These are phyloP conservation scores for Melanocharis versteri DNA, from an alignment of 2,113 vertebrate species.

Conservation along the genomic window DNA sequence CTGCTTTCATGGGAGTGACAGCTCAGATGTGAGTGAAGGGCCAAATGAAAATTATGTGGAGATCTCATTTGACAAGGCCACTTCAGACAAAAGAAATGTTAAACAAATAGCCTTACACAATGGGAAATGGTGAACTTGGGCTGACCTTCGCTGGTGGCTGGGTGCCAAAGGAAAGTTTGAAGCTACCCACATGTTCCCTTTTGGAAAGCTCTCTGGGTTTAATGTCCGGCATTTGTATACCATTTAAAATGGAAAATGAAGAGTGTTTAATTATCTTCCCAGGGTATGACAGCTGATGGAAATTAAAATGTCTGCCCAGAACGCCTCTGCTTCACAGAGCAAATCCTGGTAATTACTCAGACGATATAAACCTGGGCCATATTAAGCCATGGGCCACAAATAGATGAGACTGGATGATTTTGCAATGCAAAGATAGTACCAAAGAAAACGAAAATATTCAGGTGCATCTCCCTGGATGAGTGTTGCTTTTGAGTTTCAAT, in stretches of 20 bases:
- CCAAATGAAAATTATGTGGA: constrained; percentile 47
- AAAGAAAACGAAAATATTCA: neutral
- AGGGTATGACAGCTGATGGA: constrained; percentile 8
- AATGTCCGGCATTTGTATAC: neutral
- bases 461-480: neutral
- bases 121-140: constrained; percentile 62
- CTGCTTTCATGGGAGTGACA: neutral
- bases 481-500: neutral
- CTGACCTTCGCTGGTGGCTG: constrained; percentile 47
- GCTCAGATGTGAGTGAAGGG: constrained; percentile 24
- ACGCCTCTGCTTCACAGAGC: neutral
- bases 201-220: constrained; percentile 48
- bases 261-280: constrained; percentile 36
- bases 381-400: neutral
- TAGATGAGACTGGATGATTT: neutral
- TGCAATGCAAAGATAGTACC: neutral
- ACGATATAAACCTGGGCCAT: neutral
- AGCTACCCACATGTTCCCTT: constrained; percentile 9
- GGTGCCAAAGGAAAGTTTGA: constrained; percentile 61
- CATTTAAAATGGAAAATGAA: constrained; percentile 26
- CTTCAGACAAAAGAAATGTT: constrained; percentile 67
- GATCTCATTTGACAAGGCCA: constrained; percentile 38
- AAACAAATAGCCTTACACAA: constrained; percentile 63
- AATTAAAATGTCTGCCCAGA: neutral
- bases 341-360: neutral